A percentile compares a stretch with the other conserved stretches of the same genome.
Evolutionary conservation across 1,140 invertebrate genomes (phyloP).

Genomic region (Drosophila tristis): DNA sequence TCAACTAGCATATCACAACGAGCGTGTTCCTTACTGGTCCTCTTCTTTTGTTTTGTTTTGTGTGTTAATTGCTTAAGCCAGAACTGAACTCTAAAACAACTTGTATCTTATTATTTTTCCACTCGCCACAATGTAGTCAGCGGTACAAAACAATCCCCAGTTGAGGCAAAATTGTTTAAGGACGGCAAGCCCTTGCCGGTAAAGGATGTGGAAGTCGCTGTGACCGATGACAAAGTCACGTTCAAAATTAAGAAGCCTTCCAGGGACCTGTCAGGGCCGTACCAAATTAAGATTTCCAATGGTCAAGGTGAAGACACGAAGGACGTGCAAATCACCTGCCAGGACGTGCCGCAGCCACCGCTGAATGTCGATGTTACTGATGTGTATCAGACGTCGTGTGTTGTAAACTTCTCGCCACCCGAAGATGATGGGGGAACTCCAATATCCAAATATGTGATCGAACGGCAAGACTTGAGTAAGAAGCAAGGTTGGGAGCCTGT

Average conservation of each 20-base stretch:
- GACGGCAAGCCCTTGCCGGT: conserved; percentile 93
- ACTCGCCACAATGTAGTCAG: conserved; percentile 87
- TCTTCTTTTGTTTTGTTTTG: too few relatives aligned
- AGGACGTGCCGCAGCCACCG: conserved; percentile 95
- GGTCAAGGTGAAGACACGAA: conserved; percentile 94
- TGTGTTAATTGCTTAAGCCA: too few relatives aligned
- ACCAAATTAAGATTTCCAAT: conserved; percentile 94
- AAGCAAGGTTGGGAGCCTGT: conserved; percentile 95
- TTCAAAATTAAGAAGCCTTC: conserved; percentile 96
- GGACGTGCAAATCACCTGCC: conserved; percentile 93
- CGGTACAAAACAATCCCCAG: conserved; percentile 93
- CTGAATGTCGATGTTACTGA: conserved; percentile 95
- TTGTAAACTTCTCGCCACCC: conserved; percentile 95
- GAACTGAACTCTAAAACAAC: background rate
- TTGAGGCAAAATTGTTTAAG: conserved; percentile 94
- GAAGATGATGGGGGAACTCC: conserved; percentile 97
- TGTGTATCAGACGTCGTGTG: conserved; percentile 95
- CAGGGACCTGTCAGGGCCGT: conserved; percentile 91
- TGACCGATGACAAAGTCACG: conserved; percentile 94
- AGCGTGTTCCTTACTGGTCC: too few relatives aligned
- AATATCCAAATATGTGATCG: conserved; percentile 96
- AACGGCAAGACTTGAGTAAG: conserved; percentile 95
- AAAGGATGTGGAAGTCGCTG: conserved; percentile 95
- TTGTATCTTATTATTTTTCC: conserved; percentile 17
- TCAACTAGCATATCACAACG: too few relatives aligned